These are phyloP conservation scores for Chaenodraco wilsoni DNA, from an alignment of 2,797 vertebrate genomes.

Conservation along the genomic window DNA sequence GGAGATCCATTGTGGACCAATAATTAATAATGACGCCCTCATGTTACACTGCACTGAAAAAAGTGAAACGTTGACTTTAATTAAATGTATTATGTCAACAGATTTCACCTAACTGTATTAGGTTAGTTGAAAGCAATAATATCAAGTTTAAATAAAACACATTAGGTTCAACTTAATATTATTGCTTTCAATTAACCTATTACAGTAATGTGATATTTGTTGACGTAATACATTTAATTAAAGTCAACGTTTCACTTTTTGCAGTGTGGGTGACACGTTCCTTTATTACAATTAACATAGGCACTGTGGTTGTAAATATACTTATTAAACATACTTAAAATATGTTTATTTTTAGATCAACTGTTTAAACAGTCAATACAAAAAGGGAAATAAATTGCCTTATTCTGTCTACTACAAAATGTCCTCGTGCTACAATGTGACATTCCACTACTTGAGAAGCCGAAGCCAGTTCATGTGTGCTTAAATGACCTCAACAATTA, in stretches of 20 bases:
- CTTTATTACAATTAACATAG: not conserved
- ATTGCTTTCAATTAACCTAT: no score
- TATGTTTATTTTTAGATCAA: not conserved
- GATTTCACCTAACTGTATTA: no score
- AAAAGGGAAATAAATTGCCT: not conserved
- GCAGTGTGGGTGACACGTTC: not conserved
- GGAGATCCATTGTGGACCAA: not conserved
- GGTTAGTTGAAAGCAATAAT: no score
- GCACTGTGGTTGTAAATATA: not conserved
- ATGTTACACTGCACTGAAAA: not conserved
- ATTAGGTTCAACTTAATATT: no score
- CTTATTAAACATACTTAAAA: no score
- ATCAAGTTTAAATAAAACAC: no score
- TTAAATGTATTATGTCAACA: no score
- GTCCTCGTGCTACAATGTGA: not conserved
- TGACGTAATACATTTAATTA: no score
- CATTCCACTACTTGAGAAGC: not conserved
- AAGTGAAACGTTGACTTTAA: no score
- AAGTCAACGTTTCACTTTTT: no score
- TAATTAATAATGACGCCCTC: not conserved
- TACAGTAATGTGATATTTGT: no score
- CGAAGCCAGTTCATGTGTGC: not conserved
- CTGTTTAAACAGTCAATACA: not conserved
- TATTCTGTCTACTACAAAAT: not conserved
- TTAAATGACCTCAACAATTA: not conserved